These are phyloP conservation scores for Amitus sp. DNA, from an alignment of 2,888 invertebrate genomes.

Conservation along the genomic window DNA sequence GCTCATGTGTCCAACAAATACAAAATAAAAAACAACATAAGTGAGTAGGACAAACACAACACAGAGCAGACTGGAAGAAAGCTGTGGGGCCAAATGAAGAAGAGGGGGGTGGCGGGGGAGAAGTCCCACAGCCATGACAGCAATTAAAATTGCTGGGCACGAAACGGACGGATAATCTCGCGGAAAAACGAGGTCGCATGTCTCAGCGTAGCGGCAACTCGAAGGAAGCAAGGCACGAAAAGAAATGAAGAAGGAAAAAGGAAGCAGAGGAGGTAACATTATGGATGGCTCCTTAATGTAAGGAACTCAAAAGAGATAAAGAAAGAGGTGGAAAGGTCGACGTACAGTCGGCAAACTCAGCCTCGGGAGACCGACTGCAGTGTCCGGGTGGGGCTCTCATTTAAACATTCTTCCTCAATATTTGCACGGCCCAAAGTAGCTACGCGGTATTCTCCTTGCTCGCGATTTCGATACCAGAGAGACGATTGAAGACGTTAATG, in stretches of 20 bases:
- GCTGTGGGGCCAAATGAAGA: too few relatives aligned
- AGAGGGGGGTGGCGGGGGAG: too few relatives aligned
- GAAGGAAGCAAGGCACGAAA: slow-evolving; percentile 1
- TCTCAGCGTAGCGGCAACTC: not conserved
- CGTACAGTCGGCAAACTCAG: slow-evolving; percentile 18
- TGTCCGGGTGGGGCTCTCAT: too few relatives aligned
- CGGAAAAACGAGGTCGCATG: slow-evolving; percentile 21
- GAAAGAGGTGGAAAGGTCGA: slow-evolving; percentile 20
- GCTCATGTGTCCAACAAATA: too few relatives aligned
- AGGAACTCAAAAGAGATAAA: slow-evolving; percentile 6
- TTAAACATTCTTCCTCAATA: slow-evolving; percentile 21
- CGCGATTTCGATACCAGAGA: too few relatives aligned
- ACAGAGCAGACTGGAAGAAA: too few relatives aligned
- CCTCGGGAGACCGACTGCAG: slow-evolving; percentile 7
- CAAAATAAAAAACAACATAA: too few relatives aligned
- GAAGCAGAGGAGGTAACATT: slow-evolving; percentile 16
- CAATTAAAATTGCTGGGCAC: slow-evolving; percentile 27
- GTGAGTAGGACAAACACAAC: too few relatives aligned
- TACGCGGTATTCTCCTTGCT: too few relatives aligned
- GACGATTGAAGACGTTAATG: too few relatives aligned
- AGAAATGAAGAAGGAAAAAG: too few relatives aligned
- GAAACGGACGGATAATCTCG: slow-evolving; percentile 29
- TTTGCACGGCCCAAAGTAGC: not conserved
- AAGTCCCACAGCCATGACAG: slow-evolving; percentile 3
- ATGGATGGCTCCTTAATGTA: slow-evolving; percentile 19